Evolutionary conservation across 2,113 vertebrate species (phyloP), one percentile per base, ranked within the genome.

Genomic region (Labrus mixtus): DNA sequence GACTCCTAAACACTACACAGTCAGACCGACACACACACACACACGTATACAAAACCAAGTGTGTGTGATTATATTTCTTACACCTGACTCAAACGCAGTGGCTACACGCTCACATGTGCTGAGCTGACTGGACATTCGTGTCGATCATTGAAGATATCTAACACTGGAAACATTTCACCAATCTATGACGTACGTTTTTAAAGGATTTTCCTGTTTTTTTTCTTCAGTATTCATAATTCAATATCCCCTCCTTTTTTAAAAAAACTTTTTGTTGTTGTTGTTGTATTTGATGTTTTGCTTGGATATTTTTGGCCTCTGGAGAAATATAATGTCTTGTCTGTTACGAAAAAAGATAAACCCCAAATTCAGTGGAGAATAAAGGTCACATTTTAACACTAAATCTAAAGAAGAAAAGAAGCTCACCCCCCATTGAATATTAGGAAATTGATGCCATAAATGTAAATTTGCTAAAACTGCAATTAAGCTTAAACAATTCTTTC

Each of bases 1-100:
- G 83, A 89, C 23, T 80, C 86, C 68, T 91, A 89, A 91, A 75
- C 68, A 7, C 8, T 10, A 17, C 67, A 41, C 68, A 66, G 33
- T 17, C 76, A 55, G 23, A 46, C 56, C 43, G 4, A 54, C 50
- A 41, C 67, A 10, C 51, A 33, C 11, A n/a, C 12, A 29, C 8
- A 37, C 22, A 41, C n/a, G n/a, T n/a, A n/a, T n/a, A n/a, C n/a
- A 16, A 71, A 67, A 46, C 25, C n/a, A 19, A 22, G 43, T 68
- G 67, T 81, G 70, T 79, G 20, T 62, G 64, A 43, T 55, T 66
- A 48, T 69, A 57, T 60, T 37, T 50, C 61, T 43, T 43, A 60
- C 74, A 20, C 37, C 55, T 53, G 65, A 67, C 68, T 63, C 25
- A 50, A 70, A 73, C 43, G 16, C 73, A 46, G 22, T 45, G 55